Evolutionary conservation across 2,797 vertebrate species (phyloP).

Genomic region (Nannoperca obscura): DNA sequence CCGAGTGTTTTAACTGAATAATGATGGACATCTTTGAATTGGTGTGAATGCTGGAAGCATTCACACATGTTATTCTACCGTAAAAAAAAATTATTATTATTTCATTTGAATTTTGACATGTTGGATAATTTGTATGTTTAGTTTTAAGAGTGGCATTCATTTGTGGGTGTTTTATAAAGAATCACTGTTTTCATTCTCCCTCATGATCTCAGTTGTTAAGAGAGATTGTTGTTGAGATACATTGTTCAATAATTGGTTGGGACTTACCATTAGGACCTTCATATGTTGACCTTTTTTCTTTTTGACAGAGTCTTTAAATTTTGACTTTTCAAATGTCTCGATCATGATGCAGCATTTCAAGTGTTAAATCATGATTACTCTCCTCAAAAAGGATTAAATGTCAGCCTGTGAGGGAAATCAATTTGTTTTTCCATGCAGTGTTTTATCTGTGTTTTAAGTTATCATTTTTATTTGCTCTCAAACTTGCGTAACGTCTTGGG

Average conservation of each 20-base stretch:
- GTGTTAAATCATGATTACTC: conserved; percentile 54
- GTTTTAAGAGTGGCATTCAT: conserved; percentile 57
- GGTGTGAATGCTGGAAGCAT: too few species aligned
- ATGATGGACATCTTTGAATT: conserved; percentile 35
- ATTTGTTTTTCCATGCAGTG: background rate
- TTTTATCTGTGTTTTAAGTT: conserved; percentile 26
- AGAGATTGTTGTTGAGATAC: background rate
- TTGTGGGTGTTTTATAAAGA: conserved; percentile 27
- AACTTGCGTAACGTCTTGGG: background rate
- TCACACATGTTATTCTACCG: too few species aligned
- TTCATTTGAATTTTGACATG: conserved; percentile 46
- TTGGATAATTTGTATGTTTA: conserved; percentile 45
- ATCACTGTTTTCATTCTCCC: conserved; percentile 20
- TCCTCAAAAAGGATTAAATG: conserved; percentile 4
- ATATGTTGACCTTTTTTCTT: conserved; percentile 8
- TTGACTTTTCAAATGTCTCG: conserved; percentile 23
- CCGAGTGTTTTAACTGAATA: conserved; percentile 64
- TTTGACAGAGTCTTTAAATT: conserved; percentile 6
- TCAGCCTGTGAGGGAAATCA: conserved; percentile 6
- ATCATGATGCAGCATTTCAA: conserved; percentile 56
- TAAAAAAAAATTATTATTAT: too few species aligned
- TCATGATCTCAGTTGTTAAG: conserved; percentile 11
- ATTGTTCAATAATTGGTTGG: conserved; percentile 2
- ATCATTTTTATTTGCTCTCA: conserved; percentile 13
- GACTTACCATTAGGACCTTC: background rate